These are phyloP conservation scores for Pyrrhia umbra DNA, from an alignment of 2,888 invertebrate species.

Conservation along the genomic window DNA sequence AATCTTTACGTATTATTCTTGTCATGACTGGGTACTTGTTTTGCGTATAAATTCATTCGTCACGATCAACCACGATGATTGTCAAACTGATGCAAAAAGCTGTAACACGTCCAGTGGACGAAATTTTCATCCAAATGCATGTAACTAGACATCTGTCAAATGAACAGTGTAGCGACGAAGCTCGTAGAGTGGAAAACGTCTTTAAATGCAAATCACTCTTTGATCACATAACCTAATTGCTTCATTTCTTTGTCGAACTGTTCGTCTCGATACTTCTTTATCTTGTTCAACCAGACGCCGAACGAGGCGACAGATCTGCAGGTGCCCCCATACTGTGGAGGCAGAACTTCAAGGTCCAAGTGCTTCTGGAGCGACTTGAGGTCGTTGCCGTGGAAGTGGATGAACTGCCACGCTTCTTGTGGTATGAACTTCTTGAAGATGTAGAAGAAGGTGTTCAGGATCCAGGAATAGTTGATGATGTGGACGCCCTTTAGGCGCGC, in stretches of 20 bases:
- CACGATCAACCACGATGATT: too few species aligned
- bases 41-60: too few species aligned
- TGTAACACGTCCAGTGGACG: too few species aligned
- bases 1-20: too few species aligned
- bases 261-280: constrained; percentile 84
- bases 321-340: constrained; percentile 81
- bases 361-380: constrained; percentile 81
- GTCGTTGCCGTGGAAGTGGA: constrained; percentile 83
- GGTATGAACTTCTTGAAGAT: constrained; percentile 94
- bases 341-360: constrained; percentile 75
- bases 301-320: constrained; percentile 89
- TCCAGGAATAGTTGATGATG: constrained; percentile 94
- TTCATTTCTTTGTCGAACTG: constrained; percentile 91
- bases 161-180: too few species aligned
- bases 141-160: too few species aligned
- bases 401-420: constrained; percentile 89
- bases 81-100: too few species aligned
- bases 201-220: constrained; percentile 69
- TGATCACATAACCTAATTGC: constrained; percentile 91
- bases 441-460: constrained; percentile 93
- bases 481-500: constrained; percentile 92
- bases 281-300: constrained; percentile 90
- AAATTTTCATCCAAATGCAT: too few species aligned
- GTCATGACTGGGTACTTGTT: too few species aligned
- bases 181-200: background rate